A percentile compares a stretch with the other conserved stretches of the same genome.
These are phyloP conservation scores for Helicoverpa armigera DNA, from an alignment of 1,140 invertebrate genomes.

Conservation along the genomic window DNA sequence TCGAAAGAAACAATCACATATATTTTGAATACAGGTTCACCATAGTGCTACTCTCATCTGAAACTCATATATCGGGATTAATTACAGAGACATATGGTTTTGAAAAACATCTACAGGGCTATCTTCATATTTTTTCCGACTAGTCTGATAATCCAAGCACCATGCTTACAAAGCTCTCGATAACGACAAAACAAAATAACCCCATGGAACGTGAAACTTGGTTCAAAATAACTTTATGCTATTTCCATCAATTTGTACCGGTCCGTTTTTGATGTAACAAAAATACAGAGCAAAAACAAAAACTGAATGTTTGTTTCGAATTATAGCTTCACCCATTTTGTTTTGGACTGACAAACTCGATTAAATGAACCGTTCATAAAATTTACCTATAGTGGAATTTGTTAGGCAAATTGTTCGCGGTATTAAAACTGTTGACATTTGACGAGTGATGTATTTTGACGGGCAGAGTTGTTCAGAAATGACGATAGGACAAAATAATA, in stretches of 20 bases:
- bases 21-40: too few species aligned
- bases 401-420: conserved; percentile 3
- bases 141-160: too few species aligned
- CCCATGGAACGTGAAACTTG: too few species aligned
- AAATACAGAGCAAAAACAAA: conserved; percentile 7
- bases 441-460: neutral
- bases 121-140: too few species aligned
- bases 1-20: too few species aligned
- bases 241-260: neutral
- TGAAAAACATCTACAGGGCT: neutral
- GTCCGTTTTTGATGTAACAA: neutral
- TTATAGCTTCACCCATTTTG: conserved; percentile 10
- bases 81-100: neutral
- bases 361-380: conserved; percentile 35
- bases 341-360: conserved; percentile 34
- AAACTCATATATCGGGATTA: too few species aligned
- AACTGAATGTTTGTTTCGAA: conserved; percentile 9
- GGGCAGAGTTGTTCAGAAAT: too few species aligned
- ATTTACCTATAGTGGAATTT: conserved; percentile 13
- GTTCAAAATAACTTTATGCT: neutral
- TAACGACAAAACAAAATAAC: too few species aligned
- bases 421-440: neutral
- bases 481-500: too few species aligned
- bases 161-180: too few species aligned
- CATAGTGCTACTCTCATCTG: too few species aligned